Conservation (phyloP, 2,113 vertebrate genomes). For the Hassar affinis region DNA sequence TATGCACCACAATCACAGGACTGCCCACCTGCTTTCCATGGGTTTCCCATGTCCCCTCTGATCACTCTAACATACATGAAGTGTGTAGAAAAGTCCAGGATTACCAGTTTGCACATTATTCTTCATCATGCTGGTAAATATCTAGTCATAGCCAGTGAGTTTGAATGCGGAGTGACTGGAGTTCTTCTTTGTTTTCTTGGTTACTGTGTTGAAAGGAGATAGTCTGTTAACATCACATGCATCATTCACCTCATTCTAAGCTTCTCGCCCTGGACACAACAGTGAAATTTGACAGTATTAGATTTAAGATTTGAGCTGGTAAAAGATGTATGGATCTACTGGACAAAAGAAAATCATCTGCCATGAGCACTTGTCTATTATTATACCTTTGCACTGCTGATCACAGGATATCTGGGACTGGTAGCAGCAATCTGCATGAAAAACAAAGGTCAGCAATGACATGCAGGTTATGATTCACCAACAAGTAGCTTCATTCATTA, state of each 20-base stretch:
- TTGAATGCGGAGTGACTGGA: constrained; percentile 58
- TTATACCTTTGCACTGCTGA: constrained; percentile 67
- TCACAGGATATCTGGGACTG: constrained; percentile 67
- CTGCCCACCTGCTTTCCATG: background rate
- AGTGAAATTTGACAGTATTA: background rate
- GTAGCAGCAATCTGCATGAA: constrained; percentile 73
- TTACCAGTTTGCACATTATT: constrained; percentile 74
- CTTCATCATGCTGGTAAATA: constrained; percentile 58
- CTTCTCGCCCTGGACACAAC: constrained; percentile 61
- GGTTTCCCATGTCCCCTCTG: background rate
- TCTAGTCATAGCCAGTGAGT: constrained; percentile 66
- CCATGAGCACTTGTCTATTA: background rate
- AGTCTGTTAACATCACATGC: constrained; percentile 60
- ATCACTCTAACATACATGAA: background rate
- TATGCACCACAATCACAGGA: background rate
- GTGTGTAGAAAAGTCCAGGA: background rate
- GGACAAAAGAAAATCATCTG: background rate
- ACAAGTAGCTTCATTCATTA: background rate
- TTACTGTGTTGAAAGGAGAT: constrained; percentile 74
- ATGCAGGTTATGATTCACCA: background rate
- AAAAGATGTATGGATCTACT: background rate
- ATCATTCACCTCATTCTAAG: constrained; percentile 55
- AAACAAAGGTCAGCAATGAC: background rate
- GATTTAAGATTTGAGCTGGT: background rate
- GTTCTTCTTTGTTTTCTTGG: constrained; percentile 64